These are phyloP conservation scores for Drosophila algonquin DNA, from an alignment of 2,888 invertebrate species.

Conservation along the genomic window DNA sequence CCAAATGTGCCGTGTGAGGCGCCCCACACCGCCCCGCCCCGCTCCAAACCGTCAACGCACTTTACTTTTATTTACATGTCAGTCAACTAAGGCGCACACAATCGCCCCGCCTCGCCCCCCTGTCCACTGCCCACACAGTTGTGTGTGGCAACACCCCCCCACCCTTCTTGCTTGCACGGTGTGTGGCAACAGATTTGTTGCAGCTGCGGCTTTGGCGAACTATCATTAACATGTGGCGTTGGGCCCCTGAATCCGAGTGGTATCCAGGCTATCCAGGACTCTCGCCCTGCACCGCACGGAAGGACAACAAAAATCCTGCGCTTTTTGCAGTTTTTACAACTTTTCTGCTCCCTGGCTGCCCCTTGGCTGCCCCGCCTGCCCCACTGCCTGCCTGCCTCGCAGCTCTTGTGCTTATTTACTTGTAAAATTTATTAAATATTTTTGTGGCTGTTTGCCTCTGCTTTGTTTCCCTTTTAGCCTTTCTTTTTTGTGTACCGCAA, in stretches of 20 bases:
- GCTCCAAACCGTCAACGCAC: conserved; percentile 46
- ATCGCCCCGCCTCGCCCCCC: neutral
- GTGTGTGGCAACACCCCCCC: neutral
- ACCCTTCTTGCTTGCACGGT: conserved; percentile 2
- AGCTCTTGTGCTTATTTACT: conserved; percentile 61
- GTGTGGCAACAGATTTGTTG: conserved; percentile 71
- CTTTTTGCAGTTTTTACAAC: conserved; percentile 54
- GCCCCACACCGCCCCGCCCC: conserved; percentile 64
- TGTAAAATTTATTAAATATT: conserved; percentile 77
- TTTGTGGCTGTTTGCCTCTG: conserved; percentile 52
- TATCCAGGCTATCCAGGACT: too few relatives aligned
- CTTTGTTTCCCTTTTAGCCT: conserved; percentile 36
- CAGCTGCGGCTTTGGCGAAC: conserved; percentile 62
- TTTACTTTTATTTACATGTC: conserved; percentile 76
- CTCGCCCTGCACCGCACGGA: too few relatives aligned
- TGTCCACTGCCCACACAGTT: neutral
- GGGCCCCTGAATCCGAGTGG: conserved; percentile 6
- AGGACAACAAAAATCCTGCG: conserved; percentile 25
- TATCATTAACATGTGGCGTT: conserved; percentile 66
- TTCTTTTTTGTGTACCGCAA: conserved; percentile 54
- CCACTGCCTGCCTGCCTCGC: conserved; percentile 7
- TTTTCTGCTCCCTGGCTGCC: conserved; percentile 1
- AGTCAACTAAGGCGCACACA: conserved; percentile 35
- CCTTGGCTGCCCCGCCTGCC: too few relatives aligned
- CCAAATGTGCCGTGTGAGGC: conserved; percentile 74